Evolutionary conservation across 2,888 invertebrate species (phyloP).

Genomic region (Antitype chi): DNA sequence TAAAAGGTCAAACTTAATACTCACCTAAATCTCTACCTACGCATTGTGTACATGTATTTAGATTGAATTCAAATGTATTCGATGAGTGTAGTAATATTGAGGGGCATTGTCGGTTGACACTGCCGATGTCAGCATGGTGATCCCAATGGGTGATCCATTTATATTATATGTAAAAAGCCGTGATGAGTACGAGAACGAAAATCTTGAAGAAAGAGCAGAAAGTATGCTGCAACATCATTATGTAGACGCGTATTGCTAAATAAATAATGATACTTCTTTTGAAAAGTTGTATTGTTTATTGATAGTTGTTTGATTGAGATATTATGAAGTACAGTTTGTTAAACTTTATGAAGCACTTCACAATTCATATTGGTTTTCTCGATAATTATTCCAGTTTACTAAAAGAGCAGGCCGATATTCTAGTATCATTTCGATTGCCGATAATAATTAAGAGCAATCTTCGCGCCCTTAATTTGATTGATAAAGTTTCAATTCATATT

Average conservation of each 20-base stretch:
- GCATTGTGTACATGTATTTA: slow-evolving; percentile 18
- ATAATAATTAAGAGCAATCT: not conserved
- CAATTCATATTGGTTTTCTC: not conserved
- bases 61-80: slow-evolving; percentile 42
- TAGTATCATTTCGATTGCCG: not conserved
- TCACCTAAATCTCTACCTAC: not conserved
- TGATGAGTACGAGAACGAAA: not conserved
- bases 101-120: not conserved
- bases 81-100: not conserved
- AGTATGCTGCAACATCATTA: not conserved
- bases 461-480: not conserved
- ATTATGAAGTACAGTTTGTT: slow-evolving; percentile 11
- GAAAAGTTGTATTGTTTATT: not conserved
- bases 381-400: too few species aligned
- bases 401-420: not conserved
- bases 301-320: slow-evolving; percentile 8
- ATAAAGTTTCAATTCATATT: not conserved
- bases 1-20: not conserved
- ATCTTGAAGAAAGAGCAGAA: not conserved
- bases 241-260: not conserved
- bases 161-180: too few species aligned
- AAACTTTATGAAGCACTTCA: slow-evolving; percentile 6
- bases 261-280: not conserved
- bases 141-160: too few species aligned
- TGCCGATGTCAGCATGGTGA: not conserved